Evolutionary conservation across 2,113 vertebrate species (phyloP).

Genomic region (Casuarius casuarius): DNA sequence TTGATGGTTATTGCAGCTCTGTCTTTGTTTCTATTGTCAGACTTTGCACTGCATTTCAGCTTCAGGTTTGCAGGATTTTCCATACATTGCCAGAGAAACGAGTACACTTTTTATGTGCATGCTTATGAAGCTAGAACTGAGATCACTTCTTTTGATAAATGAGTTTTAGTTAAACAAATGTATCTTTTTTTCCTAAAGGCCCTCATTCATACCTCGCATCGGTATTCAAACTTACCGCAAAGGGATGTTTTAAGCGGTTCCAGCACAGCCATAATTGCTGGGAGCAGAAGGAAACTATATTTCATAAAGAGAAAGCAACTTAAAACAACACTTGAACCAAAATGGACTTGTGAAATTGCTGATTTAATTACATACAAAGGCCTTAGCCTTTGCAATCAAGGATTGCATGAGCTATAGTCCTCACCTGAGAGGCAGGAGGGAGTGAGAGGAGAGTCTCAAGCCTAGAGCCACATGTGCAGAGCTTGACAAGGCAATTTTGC

Average conservation of each 20-base stretch:
- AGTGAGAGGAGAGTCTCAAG: neutral
- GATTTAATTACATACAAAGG: neutral
- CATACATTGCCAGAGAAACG: neutral
- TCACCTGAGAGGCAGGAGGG: neutral
- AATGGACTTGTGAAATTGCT: neutral
- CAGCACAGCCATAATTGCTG: neutral
- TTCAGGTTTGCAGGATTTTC: neutral
- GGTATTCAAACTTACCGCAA: neutral
- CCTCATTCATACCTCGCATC: neutral
- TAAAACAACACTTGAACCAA: neutral
- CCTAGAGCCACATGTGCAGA: neutral
- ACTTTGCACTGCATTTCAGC: neutral
- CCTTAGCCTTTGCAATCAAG: neutral
- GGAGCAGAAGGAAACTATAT: neutral
- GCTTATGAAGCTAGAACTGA: neutral
- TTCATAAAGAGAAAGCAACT: neutral
- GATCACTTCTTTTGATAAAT: neutral
- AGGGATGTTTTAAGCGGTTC: neutral
- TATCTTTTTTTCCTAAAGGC: neutral
- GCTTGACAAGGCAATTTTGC: neutral
- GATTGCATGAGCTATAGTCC: neutral
- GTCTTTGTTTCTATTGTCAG: neutral
- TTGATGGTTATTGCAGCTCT: constrained; percentile 5
- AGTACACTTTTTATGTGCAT: neutral
- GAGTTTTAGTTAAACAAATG: neutral